Conservation (phyloP, 2,888 invertebrate genomes). For the Andrena minutula region DNA sequence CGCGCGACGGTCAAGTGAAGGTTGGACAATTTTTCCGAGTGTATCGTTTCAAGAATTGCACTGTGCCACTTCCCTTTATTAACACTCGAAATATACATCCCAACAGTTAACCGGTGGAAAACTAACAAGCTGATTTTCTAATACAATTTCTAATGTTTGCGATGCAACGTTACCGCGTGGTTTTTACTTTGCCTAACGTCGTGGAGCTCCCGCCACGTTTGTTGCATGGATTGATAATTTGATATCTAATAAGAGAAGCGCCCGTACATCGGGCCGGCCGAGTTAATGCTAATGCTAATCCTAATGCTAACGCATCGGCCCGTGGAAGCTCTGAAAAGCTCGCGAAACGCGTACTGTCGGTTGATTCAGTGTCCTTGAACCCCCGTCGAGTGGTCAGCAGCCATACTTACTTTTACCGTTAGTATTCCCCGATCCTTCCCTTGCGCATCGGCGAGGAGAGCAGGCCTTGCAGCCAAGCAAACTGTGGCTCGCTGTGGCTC, state of each 20-base stretch:
- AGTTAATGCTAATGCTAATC: no score
- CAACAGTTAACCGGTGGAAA: background rate
- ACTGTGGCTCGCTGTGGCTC: slow-evolving; percentile 45
- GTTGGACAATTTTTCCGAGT: slow-evolving; percentile 81
- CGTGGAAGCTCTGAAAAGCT: slow-evolving; percentile 33
- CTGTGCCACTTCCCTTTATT: background rate
- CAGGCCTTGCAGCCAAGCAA: slow-evolving; percentile 43
- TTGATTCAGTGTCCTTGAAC: slow-evolving; percentile 82
- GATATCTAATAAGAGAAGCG: background rate
- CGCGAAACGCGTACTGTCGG: slow-evolving; percentile 59
- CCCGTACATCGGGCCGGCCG: no score
- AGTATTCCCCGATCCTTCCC: slow-evolving; percentile 80
- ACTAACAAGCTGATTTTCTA: no score
- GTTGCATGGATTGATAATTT: background rate
- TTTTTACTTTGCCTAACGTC: no score
- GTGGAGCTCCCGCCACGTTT: no score
- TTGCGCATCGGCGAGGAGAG: slow-evolving; percentile 75
- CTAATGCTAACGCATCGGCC: no score
- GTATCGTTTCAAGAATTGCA: slow-evolving; percentile 14
- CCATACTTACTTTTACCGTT: slow-evolving; percentile 82
- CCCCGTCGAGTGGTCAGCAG: slow-evolving; percentile 75
- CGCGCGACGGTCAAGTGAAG: slow-evolving; percentile 91
- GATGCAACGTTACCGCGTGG: no score
- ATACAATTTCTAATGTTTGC: no score
- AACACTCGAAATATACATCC: no score